Percentiles rank a stretch among this genome's conserved stretches.
phyloP scores from a whole-genome alignment of 2,888 invertebrate species.

The Agriopis marginaria region DNA sequence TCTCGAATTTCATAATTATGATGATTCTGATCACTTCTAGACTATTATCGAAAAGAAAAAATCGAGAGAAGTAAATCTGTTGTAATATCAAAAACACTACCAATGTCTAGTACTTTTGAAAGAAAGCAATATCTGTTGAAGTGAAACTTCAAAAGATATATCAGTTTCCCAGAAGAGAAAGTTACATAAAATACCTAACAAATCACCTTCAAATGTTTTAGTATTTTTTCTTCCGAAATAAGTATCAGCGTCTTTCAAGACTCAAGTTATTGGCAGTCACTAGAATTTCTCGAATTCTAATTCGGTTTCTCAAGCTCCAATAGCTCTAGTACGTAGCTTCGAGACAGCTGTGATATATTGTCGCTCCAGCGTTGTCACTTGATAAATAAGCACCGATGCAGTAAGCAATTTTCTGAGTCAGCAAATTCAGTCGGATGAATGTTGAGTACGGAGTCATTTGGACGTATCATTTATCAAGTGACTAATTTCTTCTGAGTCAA shows the following conservation, averaged over 20 bases:
- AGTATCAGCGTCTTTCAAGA: constrained; percentile 10
- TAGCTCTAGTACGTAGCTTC: constrained; percentile 11
- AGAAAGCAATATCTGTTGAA: constrained; percentile 1
- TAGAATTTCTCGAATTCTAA: constrained; percentile 18
- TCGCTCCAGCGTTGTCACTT: constrained; percentile 27
- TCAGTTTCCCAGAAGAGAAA: background rate
- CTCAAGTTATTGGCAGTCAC: constrained; percentile 4
- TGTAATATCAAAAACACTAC: background rate
- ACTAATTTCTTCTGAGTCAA: constrained; percentile 7
- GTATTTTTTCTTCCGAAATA: background rate
- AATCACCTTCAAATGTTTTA: background rate
- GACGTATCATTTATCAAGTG: constrained; percentile 15
- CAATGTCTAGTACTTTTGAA: background rate
- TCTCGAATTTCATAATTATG: too few species aligned
- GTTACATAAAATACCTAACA: background rate
- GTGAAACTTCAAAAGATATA: background rate
- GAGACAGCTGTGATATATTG: constrained; percentile 33
- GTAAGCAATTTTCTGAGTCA: constrained; percentile 26
- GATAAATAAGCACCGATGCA: constrained; percentile 29
- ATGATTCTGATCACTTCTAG: too few species aligned
- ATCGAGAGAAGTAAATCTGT: background rate
- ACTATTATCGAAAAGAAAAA: too few species aligned
- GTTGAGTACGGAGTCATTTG: constrained; percentile 14
- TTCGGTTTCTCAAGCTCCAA: constrained; percentile 23
- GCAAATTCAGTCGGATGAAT: constrained; percentile 17